Base-by-base conservation (phyloP, 1,140 invertebrate genomes). In the Sinella curviseta region DNA sequence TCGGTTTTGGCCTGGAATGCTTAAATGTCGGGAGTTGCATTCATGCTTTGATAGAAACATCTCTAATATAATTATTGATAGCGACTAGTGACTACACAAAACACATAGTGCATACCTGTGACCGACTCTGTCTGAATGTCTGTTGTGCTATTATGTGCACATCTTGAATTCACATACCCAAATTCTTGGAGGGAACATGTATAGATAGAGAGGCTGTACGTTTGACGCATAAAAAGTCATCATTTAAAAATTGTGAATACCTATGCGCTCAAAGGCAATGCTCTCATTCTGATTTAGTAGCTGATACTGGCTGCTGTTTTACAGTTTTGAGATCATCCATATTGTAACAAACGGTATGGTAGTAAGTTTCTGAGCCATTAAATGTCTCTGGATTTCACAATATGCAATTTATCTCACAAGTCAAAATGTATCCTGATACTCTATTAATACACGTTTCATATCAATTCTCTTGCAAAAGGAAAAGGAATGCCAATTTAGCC, bases 401-500 rank as follows among this genome's bases (percentile, higher is more conserved):
- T n/a, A 16, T 12, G 8, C 57, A 26, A 16, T 65, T 26, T 65
- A 16, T 65, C 57, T 26, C 24, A 65, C 3, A 8, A 65, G 57
- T 65, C 57, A n/a, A 65, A 65, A n/a, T 26, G 24, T 65, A 17
- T 4, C 57, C 24, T 4, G 14, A 4, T 65, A 65, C 57, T 65
- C 57, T 65, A 65, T 65, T 65, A 65, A 65, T 65, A 65, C 26
- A 4, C 26, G 24, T 16, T 12, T 65, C 57, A 65, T 65, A 65
- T 65, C 57, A 65, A 26, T 26, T 65, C 57, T n/a, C 57, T 65
- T n/a, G 26, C 8, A 4, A n/a, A 48, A 20, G 39, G 20, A 48
- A 48, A 26, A 65, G 57, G 57, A 65, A 65, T 65, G 57, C 57
- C 57, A 65, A 65, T 65, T 65, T 65, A n/a, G 16, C 24, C 57